These are phyloP conservation scores for Choloepus hoffmanni DNA, from an alignment of 2,113 vertebrate genomes.

Conservation along the genomic window DNA sequence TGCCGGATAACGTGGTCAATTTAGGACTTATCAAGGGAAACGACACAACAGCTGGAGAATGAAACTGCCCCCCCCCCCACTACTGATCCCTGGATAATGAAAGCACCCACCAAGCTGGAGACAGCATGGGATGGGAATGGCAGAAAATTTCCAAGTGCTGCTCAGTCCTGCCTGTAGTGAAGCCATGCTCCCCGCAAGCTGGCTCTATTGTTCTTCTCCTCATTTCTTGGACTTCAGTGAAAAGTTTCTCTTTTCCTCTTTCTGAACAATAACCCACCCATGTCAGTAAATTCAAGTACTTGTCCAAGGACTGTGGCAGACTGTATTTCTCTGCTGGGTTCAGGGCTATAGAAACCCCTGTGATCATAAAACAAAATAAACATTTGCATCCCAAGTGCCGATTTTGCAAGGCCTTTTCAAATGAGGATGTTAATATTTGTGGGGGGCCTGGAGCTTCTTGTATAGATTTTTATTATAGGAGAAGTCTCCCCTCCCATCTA, in stretches of 20 bases:
- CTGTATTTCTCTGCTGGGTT: constrained; percentile 57
- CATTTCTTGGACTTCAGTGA: constrained; percentile 73
- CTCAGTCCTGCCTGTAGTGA: constrained; percentile 74
- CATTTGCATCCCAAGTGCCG: not conserved
- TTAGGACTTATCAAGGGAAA: constrained; percentile 91
- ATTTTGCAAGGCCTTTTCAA: constrained; percentile 44
- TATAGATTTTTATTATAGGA: not conserved
- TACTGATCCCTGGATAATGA: constrained; percentile 87
- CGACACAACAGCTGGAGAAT: constrained; percentile 89
- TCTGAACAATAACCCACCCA: constrained; percentile 77
- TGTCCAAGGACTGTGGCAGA: constrained; percentile 66
- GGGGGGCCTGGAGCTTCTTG: constrained; percentile 17
- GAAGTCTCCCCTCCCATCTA: not conserved
- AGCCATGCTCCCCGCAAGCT: constrained; percentile 72
- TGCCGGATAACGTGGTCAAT: constrained; percentile 88
- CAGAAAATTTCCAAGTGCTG: constrained; percentile 83
- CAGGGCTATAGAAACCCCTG: not conserved
- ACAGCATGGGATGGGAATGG: constrained; percentile 81
- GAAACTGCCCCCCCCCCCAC: constrained; percentile 50
- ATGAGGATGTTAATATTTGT: constrained; percentile 53
- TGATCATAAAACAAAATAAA: constrained; percentile 27
- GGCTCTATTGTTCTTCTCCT: constrained; percentile 83
- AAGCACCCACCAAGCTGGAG: constrained; percentile 80
- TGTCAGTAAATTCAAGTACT: constrained; percentile 81
- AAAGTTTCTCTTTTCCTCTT: constrained; percentile 79